phyloP scores from a whole-genome alignment of 2,888 invertebrate species.

The Frankliniella intonsa region DNA sequence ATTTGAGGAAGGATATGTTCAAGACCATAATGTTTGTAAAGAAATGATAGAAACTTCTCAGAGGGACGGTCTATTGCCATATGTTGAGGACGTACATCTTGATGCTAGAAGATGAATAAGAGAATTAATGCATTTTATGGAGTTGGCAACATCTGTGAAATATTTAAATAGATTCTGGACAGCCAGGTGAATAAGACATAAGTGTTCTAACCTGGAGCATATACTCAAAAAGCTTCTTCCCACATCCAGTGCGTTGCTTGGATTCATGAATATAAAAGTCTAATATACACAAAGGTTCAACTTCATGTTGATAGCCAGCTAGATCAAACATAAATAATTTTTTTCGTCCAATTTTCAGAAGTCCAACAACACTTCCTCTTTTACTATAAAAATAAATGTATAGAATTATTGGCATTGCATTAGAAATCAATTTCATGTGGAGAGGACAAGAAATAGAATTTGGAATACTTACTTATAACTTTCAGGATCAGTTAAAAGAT shows the following conservation, averaged over 20 bases:
- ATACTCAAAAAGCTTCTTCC: constrained; percentile 76
- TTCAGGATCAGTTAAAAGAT: constrained; percentile 52
- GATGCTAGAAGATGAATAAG: constrained; percentile 54
- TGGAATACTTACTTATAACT: constrained; percentile 54
- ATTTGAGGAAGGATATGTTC: constrained; percentile 69
- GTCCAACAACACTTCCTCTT: constrained; percentile 66
- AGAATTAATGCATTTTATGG: constrained; percentile 40
- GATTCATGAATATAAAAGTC: constrained; percentile 89
- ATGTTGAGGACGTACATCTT: constrained; percentile 61
- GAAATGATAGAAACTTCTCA: constrained; percentile 77
- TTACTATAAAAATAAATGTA: constrained; percentile 54
- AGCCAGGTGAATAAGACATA: neutral
- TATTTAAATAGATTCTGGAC: neutral
- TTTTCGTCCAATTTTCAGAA: constrained; percentile 86
- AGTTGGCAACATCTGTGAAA: neutral
- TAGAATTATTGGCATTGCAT: neutral
- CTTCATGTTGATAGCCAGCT: constrained; percentile 65
- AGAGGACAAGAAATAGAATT: neutral
- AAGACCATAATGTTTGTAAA: constrained; percentile 74
- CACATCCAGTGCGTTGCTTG: constrained; percentile 79
- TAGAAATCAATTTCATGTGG: neutral
- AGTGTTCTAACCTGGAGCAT: constrained; percentile 68
- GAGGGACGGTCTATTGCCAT: constrained; percentile 93
- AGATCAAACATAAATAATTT: constrained; percentile 80
- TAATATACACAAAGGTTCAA: constrained; percentile 79